Base-by-base conservation (phyloP, 37 sponge, comb jelly and placozoan species). In the Dysidea cf. avara region DNA sequence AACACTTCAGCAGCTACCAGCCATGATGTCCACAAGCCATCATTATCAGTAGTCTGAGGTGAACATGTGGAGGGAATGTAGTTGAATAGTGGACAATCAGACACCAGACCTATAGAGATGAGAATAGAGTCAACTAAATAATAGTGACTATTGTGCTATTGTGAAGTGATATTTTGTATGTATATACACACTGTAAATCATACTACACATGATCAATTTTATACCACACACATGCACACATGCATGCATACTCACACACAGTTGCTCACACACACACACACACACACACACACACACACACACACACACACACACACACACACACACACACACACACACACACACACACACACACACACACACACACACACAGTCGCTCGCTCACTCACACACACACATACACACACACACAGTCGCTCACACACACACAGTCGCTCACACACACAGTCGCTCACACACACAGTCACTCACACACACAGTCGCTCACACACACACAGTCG, bases 11-110 rank as follows among this genome's bases (percentile, higher is more conserved):
- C 71, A n/a, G 74, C 91, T 30, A 90, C 78, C 28, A 76, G 65
- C 68, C 71, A 76, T 39, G 91, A 80, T 57, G 91, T 90, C 91
- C 91, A 90, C 30, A 90, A 68, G 20, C 91, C 91, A 68, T 90
- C 91, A 30, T 85, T 90, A 53, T 90, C 91, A 16, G 91, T 78
- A n/a, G 85, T 66, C 22, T 61, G 32, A 0, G 91, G 91, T 16
- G 70, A 25, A 77, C 91, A 90, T 18, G 86, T 73, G 9, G 67
- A 39, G n/a, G 63, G 71, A 12, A 48, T 56, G 64, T 55, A 90
- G 67, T 84, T 56, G 0, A 37, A 47, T 16, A 90, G 72, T 11
- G 78, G 78, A 48, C 91, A 90, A 66, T 90, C 86, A 16, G 91
- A 28, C 12, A 84, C 86, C 16, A 90, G 58, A 25, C 91, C 88